These are phyloP conservation scores for Lepidurus couesii DNA, from an alignment of 1,140 invertebrate genomes.

Conservation along the genomic window DNA sequence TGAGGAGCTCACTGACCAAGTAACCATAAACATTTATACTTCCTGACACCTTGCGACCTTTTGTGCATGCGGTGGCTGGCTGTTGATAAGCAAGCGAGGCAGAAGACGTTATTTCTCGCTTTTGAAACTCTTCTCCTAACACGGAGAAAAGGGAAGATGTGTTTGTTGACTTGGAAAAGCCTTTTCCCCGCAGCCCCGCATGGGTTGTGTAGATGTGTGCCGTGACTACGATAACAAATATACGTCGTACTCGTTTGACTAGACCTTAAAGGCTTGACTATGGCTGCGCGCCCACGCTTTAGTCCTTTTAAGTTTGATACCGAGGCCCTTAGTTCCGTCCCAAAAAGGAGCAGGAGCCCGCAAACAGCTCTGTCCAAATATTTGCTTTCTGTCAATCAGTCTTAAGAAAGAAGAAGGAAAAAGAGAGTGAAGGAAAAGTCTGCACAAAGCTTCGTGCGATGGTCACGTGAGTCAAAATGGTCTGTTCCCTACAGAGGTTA, in stretches of 20 bases:
- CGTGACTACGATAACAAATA: constrained; percentile 10
- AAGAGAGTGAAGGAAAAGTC: too few relatives aligned
- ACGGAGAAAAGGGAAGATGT: neutral
- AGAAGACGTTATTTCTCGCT: neutral
- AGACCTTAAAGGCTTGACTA: neutral
- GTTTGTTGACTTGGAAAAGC: constrained; percentile 10
- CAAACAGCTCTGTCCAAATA: neutral
- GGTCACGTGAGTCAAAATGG: too few relatives aligned
- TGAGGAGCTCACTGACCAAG: neutral
- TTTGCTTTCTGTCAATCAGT: neutral
- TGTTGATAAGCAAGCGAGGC: neutral
- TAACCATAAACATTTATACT: neutral
- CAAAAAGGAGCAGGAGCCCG: neutral
- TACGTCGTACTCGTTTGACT: neutral
- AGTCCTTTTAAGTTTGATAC: neutral
- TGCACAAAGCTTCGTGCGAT: too few relatives aligned
- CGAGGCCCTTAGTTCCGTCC: neutral
- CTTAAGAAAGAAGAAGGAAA: neutral
- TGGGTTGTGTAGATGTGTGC: neutral
- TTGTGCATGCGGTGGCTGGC: neutral
- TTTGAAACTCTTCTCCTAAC: neutral
- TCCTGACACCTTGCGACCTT: neutral
- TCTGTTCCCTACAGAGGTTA: too few relatives aligned
- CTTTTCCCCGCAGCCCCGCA: neutral
- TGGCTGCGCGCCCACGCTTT: neutral